Evolutionary conservation across 2,888 invertebrate species (phyloP), one percentile per base, ranked within the genome.

Genomic region (Phortica okadai): DNA sequence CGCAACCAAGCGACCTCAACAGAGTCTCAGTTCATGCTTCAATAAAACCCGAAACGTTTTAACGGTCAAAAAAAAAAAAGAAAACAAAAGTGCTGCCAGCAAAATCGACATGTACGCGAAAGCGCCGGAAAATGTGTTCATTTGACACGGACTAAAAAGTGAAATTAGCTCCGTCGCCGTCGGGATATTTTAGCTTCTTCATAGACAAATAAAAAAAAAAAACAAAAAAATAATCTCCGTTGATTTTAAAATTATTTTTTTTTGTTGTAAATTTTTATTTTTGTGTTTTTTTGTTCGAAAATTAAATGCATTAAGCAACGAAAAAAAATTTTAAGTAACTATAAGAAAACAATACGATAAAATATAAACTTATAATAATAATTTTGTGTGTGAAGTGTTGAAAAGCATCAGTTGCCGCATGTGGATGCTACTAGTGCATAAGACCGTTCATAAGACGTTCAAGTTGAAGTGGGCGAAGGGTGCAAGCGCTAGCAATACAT

Each of bases 391-490:
- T 10, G 14, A 8, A 59, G 45, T 62, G 62, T 64, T 67, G 50
- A 10, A 67, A 75, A 33, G 6, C 25, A 75, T 76, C 82, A 83
- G 78, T 83, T 89, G 89, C 91, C 91, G 91, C 90, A 91, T 91
- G 91, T 90, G 86, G 87, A 88, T 90, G 87, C 84, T 83, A 87
- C 85, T 85, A 84, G 78, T 79, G 73, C 80, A 77, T 73, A 70
- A 77, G 72, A 82, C 76, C 80, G 73, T 82, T 59, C 79, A 78
- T 82, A 83, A 85, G 84, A 83, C 83, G 83, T 83, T 82, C 21
- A 62, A 62, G 81, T 79, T 79, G 82, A 81, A 82, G 83, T 82
- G 81, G 85, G 82, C 82, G 81, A 82, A 82, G 79, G 80, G 1
- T 45, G 44, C 6, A 69, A 44, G 6, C 45, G 69, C 45, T 2